Conservation (phyloP, 2,113 vertebrate genomes). For the Procapra przewalskii region DNA sequence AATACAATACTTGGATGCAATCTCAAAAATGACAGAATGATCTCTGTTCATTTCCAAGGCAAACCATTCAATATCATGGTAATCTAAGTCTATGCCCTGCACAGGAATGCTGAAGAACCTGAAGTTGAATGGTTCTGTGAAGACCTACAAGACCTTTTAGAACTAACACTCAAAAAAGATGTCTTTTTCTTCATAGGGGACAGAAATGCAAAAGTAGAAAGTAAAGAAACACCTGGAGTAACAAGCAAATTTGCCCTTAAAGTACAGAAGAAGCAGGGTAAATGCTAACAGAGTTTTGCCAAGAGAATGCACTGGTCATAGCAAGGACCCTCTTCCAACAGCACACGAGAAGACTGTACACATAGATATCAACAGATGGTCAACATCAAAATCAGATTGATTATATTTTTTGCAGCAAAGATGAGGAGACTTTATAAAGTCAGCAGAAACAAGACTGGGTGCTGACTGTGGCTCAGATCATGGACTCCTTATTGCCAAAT, state of each 20-base stretch:
- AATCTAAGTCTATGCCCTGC: neutral
- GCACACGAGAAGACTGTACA: neutral
- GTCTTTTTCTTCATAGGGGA: neutral
- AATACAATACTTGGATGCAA: neutral
- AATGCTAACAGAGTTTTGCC: neutral
- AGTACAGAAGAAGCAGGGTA: neutral
- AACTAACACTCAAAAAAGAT: neutral
- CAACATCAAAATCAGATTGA: neutral
- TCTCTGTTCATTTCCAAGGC: accelerated
- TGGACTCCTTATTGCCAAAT: neutral
- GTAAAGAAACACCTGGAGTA: neutral
- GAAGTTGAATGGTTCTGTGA: neutral
- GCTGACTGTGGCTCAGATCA: neutral
- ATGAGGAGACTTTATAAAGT: neutral
- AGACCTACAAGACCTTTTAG: neutral
- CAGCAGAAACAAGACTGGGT: neutral
- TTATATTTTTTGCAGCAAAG: neutral
- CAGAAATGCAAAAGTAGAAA: neutral
- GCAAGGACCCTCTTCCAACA: neutral
- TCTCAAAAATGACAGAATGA: neutral
- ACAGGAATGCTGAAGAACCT: neutral
- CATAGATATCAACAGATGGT: neutral
- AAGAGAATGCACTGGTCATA: neutral
- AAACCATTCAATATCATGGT: neutral
- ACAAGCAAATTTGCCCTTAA: neutral